Conservation (phyloP, 2,888 invertebrate species). For the Perdita meconis region DNA sequence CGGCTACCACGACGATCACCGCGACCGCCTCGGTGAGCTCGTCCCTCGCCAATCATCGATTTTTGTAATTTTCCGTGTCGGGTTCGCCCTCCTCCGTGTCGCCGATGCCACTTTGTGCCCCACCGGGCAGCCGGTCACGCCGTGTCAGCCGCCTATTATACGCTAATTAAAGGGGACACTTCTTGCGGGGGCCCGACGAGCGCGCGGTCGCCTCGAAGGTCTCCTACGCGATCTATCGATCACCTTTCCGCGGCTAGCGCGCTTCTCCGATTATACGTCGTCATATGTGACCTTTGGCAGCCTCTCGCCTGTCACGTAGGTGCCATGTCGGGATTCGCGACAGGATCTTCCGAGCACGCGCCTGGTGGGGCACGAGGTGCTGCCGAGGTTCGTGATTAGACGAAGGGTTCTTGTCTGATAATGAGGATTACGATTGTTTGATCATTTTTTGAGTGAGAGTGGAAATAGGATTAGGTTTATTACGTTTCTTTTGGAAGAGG, state of each 20-base stretch:
- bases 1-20: constrained; percentile 62
- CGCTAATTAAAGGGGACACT: constrained; percentile 74
- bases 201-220: constrained; percentile 26
- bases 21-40: constrained; percentile 41
- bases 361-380: constrained; percentile 29
- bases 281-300: constrained; percentile 51
- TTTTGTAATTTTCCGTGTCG: constrained; percentile 75
- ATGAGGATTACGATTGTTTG: too few species aligned
- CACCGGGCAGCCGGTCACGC: constrained; percentile 53
- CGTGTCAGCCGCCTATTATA: constrained; percentile 68
- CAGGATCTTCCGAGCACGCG: constrained; percentile 25
- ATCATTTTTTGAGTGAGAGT: too few species aligned
- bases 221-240: constrained; percentile 46
- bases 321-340: constrained; percentile 25
- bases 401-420: too few species aligned
- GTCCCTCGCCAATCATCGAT: constrained; percentile 71
- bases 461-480: too few species aligned
- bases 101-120: constrained; percentile 1
- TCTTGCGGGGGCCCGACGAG: constrained; percentile 34
- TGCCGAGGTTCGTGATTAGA: too few species aligned
- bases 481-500: too few species aligned
- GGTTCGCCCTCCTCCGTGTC: constrained; percentile 20
- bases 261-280: constrained; percentile 18
- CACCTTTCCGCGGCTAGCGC: constrained; percentile 21
- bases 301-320: constrained; percentile 53